Evolutionary conservation across 1,140 invertebrate species (phyloP), one percentile per base, ranked within the genome.

Genomic region (Melanaphis sacchari): DNA sequence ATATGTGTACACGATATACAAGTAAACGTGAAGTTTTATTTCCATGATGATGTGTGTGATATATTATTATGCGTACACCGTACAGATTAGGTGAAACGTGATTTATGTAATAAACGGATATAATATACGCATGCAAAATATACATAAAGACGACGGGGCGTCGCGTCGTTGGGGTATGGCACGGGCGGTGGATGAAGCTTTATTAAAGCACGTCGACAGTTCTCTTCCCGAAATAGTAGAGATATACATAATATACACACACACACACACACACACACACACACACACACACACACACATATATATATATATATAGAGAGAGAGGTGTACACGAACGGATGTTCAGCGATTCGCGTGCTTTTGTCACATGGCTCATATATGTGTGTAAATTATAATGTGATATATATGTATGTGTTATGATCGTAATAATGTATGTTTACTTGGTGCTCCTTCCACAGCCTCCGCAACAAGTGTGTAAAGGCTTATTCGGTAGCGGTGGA

Each of bases 61-160:
- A 87, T 87, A 89, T 89, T 76, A 52, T 89, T 89, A 89, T 89
- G 43, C 46, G 46, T 52, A 38, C 46, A 31, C 46, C 43, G 46
- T 89, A 89, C 87, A 89, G 87, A 89, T 89, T 89, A 89, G 87
- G 87, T 36, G 46, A 52, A 89, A 89, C 87, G 87, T 89, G 87
- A 89, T 89, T 89, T 89, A 89, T 89, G 87, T 89, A 89, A 89
- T 89, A 89, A 89, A 89, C 87, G 87, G 87, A 52, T 52, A 89
- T 52, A 87, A 24, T 85, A 85, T 85, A 40, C 38, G 41, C 41
- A 3, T 8, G 24, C 9, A 11, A 49, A 49, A 49, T 49, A 49
- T 21, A 49, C 46, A 49, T 26, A 24, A 84, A 40, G 82, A 84
- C 38, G 82, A 84, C 82, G 82, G 84, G 41, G n/a, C 18, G 41